Conservation (phyloP, 2,797 vertebrate species). For the Labroides dimidiatus region DNA sequence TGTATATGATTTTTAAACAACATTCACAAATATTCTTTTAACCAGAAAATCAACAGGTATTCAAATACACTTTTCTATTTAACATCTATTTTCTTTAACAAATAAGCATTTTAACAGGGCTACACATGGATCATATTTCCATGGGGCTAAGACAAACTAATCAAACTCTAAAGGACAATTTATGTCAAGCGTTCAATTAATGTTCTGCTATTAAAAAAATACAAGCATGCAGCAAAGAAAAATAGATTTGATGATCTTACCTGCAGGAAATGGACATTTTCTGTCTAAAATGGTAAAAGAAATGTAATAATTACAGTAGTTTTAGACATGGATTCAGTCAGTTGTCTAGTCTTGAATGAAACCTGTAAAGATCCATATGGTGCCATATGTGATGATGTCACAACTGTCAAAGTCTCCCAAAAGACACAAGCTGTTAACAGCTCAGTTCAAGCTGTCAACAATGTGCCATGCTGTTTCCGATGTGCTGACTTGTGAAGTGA, state of each 20-base stretch:
- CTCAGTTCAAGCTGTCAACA: constrained; percentile 18
- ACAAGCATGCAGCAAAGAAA: too few relatives aligned
- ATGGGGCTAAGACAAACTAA: not conserved
- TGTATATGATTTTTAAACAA: too few relatives aligned
- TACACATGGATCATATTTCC: not conserved
- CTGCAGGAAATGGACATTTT: not conserved
- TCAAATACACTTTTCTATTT: too few relatives aligned
- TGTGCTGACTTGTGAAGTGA: constrained; percentile 19
- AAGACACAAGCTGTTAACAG: constrained; percentile 9
- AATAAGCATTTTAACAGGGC: too few relatives aligned
- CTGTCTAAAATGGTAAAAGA: not conserved
- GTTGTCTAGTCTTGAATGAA: constrained; percentile 18
- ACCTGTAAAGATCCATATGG: constrained; percentile 3
- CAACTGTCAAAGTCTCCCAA: constrained; percentile 14
- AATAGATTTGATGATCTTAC: not conserved
- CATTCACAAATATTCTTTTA: too few relatives aligned
- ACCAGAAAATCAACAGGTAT: too few relatives aligned
- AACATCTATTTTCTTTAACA: too few relatives aligned
- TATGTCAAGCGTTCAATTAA: not conserved
- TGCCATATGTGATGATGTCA: constrained; percentile 28
- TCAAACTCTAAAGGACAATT: not conserved
- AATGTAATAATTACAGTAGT: too few relatives aligned
- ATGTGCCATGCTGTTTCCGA: constrained; percentile 16
- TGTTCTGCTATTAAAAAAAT: not conserved
- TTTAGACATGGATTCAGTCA: not conserved